phyloP scores from a whole-genome alignment of 1,140 invertebrate species.

The Hesperophylax magnus region DNA sequence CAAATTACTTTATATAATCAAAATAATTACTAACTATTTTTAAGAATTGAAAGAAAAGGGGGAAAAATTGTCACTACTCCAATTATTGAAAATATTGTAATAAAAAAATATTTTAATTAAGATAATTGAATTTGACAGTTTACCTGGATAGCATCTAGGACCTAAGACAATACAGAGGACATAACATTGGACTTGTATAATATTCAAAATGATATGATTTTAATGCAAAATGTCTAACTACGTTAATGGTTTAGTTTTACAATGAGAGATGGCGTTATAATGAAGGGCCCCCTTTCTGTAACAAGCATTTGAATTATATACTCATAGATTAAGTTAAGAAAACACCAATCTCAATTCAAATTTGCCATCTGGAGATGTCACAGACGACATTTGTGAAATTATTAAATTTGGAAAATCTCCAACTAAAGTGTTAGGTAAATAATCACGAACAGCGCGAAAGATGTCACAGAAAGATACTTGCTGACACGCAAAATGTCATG shows the following conservation, averaged over 20 bases:
- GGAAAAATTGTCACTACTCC: too few relatives aligned
- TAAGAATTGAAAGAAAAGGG: too few relatives aligned
- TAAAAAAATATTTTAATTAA: not conserved
- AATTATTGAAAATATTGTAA: too few relatives aligned
- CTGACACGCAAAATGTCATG: constrained; percentile 34
- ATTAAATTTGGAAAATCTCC: constrained; percentile 43
- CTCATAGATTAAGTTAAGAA: not conserved
- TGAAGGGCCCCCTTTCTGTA: constrained; percentile 22
- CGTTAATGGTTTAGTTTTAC: too few relatives aligned
- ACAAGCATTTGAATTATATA: constrained; percentile 21
- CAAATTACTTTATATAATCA: too few relatives aligned
- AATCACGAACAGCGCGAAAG: constrained; percentile 11
- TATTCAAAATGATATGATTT: not conserved
- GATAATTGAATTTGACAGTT: not conserved
- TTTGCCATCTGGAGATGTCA: constrained; percentile 8
- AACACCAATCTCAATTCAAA: constrained; percentile 24
- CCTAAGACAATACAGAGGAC: constrained; percentile 1
- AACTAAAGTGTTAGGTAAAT: constrained; percentile 35
- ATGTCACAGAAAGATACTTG: constrained; percentile 39
- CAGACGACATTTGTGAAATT: constrained; percentile 46
- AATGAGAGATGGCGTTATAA: too few relatives aligned
- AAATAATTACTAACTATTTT: too few relatives aligned
- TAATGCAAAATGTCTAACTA: not conserved
- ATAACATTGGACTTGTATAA: not conserved
- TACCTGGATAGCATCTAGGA: too few relatives aligned